Conservation (phyloP, 1,140 invertebrate genomes). For the Hylaeus anthracinus region DNA sequence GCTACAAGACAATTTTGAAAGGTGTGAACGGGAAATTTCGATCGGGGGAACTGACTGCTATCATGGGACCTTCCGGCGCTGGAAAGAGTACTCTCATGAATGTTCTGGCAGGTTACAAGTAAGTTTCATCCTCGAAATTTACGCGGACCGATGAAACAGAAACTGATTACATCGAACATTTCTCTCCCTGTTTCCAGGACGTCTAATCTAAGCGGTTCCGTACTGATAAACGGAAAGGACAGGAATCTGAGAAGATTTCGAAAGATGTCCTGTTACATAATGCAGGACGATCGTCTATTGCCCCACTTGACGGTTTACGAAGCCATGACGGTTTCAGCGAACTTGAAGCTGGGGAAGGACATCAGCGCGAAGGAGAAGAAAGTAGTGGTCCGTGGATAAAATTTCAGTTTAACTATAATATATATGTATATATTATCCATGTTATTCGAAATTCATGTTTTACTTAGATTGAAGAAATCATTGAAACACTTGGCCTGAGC, state of each 20-base stretch:
- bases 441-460: neutral
- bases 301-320: slow-evolving; percentile 94
- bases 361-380: slow-evolving; percentile 88
- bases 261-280: slow-evolving; percentile 97
- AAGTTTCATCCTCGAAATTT: slow-evolving; percentile 73
- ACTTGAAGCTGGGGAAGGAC: slow-evolving; percentile 93
- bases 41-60: slow-evolving; percentile 91
- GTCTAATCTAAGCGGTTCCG: slow-evolving; percentile 88
- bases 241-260: slow-evolving; percentile 92
- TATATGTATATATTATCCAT: too few relatives aligned
- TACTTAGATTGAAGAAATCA: slow-evolving; percentile 88
- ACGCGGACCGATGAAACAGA: neutral
- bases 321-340: slow-evolving; percentile 94
- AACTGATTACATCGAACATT: neutral
- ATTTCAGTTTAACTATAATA: too few relatives aligned
- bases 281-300: slow-evolving; percentile 96
- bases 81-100: slow-evolving; percentile 97
- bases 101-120: slow-evolving; percentile 94
- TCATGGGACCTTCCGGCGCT: slow-evolving; percentile 96
- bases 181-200: slow-evolving; percentile 82
- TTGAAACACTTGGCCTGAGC: slow-evolving; percentile 87
- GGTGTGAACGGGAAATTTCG: slow-evolving; percentile 91
- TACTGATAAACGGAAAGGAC: slow-evolving; percentile 92
- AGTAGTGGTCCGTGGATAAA: slow-evolving; percentile 81
- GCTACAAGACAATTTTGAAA: slow-evolving; percentile 90